A percentile compares a stretch with the other conserved stretches of the same genome.
Conservation (phyloP, 1,140 invertebrate genomes). For the Oreohelix idahoensis region DNA sequence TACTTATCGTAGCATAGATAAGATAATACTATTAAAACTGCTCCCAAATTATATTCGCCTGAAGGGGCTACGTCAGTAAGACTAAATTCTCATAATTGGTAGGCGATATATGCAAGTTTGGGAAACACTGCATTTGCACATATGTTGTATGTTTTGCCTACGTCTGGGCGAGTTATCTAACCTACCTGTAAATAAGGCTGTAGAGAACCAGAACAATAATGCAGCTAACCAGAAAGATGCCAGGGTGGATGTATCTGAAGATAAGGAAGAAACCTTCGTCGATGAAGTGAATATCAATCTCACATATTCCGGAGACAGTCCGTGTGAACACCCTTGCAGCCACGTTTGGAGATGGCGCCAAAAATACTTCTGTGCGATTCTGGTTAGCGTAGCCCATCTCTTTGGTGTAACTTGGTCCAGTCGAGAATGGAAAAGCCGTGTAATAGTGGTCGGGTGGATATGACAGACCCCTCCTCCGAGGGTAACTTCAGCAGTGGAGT, state of each 20-base stretch:
- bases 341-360: neutral
- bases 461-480: neutral
- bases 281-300: slow-evolving; percentile 29
- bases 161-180: too few species aligned
- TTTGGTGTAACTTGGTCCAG: slow-evolving; percentile 6
- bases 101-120: too few species aligned
- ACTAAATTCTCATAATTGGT: too few species aligned
- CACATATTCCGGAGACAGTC: slow-evolving; percentile 19
- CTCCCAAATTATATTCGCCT: too few species aligned
- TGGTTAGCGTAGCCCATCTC: neutral
- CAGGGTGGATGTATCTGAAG: slow-evolving; percentile 46
- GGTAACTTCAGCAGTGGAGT: neutral
- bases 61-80: too few species aligned
- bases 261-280: slow-evolving; percentile 41
- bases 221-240: slow-evolving; percentile 49
- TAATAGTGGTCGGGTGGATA: neutral
- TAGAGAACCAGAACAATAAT: slow-evolving; percentile 51
- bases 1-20: too few species aligned
- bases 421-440: neutral
- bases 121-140: too few species aligned
- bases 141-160: too few species aligned
- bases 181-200: slow-evolving; percentile 50
- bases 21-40: too few species aligned
- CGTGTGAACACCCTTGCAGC: neutral
- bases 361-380: neutral